These are phyloP conservation scores for Agapornis roseicollis DNA, from an alignment of 2,113 vertebrate species.

Conservation along the genomic window DNA sequence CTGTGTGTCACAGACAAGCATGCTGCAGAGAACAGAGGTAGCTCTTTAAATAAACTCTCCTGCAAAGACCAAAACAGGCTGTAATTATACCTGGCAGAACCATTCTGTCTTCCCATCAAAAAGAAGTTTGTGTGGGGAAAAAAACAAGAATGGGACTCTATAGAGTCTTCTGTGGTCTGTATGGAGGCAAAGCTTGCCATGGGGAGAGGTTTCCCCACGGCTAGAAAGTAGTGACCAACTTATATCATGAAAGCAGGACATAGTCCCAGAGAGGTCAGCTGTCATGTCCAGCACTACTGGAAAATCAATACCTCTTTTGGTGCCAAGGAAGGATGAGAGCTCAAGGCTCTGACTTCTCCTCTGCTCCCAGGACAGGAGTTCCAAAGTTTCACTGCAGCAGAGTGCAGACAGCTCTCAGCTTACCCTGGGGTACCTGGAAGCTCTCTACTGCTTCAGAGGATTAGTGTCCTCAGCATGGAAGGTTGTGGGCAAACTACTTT, in stretches of 20 bases:
- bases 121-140: not conserved
- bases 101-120: not conserved
- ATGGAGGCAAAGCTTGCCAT: not conserved
- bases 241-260: not conserved
- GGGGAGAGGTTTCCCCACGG: not conserved
- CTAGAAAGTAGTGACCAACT: not conserved
- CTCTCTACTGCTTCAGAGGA: not conserved
- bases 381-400: not conserved
- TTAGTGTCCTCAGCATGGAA: not conserved
- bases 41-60: slow-evolving; percentile 45
- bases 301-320: not conserved
- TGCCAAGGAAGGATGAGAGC: not conserved
- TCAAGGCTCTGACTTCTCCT: not conserved
- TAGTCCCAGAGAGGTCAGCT: not conserved
- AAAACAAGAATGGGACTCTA: not conserved
- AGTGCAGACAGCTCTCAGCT: not conserved
- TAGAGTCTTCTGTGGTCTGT: not conserved
- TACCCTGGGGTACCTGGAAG: not conserved
- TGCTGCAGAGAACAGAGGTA: slow-evolving; percentile 17
- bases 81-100: not conserved
- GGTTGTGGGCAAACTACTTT: not conserved
- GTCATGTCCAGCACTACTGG: not conserved
- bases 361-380: not conserved
- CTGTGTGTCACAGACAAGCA: not conserved
- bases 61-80: not conserved